Evolutionary conservation across 2,797 vertebrate genomes (phyloP), one percentile per base, ranked within the genome.

Genomic region (Petrocephalus schoutedeni): DNA sequence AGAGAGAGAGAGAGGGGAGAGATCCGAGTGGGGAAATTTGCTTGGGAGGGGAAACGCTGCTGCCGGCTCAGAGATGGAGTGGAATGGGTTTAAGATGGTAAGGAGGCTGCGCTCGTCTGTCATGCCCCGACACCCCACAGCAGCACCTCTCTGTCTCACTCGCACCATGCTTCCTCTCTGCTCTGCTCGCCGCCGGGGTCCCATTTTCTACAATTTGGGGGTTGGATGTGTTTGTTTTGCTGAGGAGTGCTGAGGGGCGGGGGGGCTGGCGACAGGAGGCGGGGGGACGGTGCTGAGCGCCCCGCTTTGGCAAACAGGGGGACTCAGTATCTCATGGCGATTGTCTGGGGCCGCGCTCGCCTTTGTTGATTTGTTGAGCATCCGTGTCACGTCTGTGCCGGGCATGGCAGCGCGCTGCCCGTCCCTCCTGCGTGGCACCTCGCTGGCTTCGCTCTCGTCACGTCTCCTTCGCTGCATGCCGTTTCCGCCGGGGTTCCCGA

Each of bases 21-120:
- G 97, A 93, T 96, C 96, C 95, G 95, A 91, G 90, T 88, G 89
- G 91, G 91, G 90, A 90, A 89, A 90, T 90, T 92, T 88, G 89
- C 90, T 89, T 87, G 89, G 91, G 90, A 90, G 90, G 91, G 91
- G 90, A 92, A 89, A 94, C 92, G 93, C 94, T 92, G 92, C 93
- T 92, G 92, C 94, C 93, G 94, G 97, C 96, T 97, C 97, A 97
- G 97, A 97, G 97, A 99, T 99, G 98, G 98, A 99, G 97, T 99
- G 98, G 98, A 98, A 98, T 98, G 98, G 98, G 97, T 99, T 99
- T 97, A 98, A 99, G 97, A 99, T 99, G 98, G 98, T 99, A 99
- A 99, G 98, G 89, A 93, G 91, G 93, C 93, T 92, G 88, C 91
- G 87, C 91, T 89, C 92, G 85, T 91, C 89, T 61, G n/a, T n/a